Evolutionary conservation across 2,888 invertebrate species (phyloP).

Genomic region (Melieria crassipennis): DNA sequence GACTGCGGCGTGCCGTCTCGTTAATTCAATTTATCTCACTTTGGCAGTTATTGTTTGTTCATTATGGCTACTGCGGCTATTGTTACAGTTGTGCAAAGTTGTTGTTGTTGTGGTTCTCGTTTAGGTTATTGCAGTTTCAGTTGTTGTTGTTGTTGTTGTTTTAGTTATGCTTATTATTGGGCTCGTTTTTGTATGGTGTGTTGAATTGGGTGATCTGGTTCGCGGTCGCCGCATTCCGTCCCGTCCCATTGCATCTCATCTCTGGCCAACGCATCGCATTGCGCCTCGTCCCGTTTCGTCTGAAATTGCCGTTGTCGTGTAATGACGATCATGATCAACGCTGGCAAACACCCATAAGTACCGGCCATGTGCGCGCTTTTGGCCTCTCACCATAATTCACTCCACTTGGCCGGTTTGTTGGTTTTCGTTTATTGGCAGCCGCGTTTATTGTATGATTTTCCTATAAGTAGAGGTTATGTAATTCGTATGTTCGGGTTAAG

Average conservation of each 20-base stretch:
- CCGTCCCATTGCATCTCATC: too few species aligned
- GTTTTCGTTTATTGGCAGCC: slow-evolving; percentile 23
- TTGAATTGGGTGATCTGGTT: slow-evolving; percentile 25
- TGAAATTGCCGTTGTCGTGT: not conserved
- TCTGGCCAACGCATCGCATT: slow-evolving; percentile 7
- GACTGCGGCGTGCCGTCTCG: slow-evolving; percentile 34
- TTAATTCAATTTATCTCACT: slow-evolving; percentile 51
- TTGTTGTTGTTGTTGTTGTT: not conserved
- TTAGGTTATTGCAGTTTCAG: not conserved
- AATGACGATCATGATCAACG: slow-evolving; percentile 37
- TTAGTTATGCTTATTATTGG: not conserved
- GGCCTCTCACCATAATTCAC: slow-evolving; percentile 9
- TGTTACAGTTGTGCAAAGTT: slow-evolving; percentile 13
- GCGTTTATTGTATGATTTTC: slow-evolving; percentile 11
- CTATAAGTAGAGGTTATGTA: slow-evolving; percentile 28
- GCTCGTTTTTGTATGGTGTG: slow-evolving; percentile 7
- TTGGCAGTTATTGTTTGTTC: slow-evolving; percentile 51
- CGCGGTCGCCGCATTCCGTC: not conserved
- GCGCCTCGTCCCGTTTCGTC: not conserved
- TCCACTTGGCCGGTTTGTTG: not conserved
- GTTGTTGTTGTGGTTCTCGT: slow-evolving; percentile 21
- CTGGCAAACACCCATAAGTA: slow-evolving; percentile 3
- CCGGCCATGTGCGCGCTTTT: not conserved
- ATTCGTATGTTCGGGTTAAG: slow-evolving; percentile 36
- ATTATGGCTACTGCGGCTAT: slow-evolving; percentile 38